These are phyloP conservation scores for Bicyclus anynana DNA, from an alignment of 1,140 invertebrate species.

Conservation along the genomic window DNA sequence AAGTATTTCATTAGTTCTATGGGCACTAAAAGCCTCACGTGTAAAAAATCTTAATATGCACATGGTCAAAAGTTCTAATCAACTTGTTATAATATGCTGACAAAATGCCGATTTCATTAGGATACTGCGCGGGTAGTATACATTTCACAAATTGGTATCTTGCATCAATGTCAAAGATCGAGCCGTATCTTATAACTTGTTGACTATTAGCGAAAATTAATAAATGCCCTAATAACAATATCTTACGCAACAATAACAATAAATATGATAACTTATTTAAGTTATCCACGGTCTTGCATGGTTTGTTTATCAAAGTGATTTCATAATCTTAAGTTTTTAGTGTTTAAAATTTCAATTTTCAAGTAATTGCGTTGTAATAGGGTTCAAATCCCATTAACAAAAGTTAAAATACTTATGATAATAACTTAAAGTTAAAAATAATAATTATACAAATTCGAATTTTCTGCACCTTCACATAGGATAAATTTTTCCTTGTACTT, in stretches of 20 bases:
- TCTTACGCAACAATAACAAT: constrained; percentile 54
- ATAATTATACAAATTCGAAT: too few relatives aligned
- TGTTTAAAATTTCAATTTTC: too few relatives aligned
- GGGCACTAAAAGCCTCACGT: constrained; percentile 62
- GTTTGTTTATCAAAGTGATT: too few relatives aligned
- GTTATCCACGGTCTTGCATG: neutral
- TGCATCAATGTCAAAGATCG: constrained; percentile 71
- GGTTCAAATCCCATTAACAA: too few relatives aligned
- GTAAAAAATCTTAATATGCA: constrained; percentile 69
- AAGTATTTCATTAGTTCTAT: constrained; percentile 69
- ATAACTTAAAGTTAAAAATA: too few relatives aligned
- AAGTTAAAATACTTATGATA: too few relatives aligned
- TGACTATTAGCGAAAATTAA: constrained; percentile 44
- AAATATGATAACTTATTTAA: neutral
- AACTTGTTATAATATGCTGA: constrained; percentile 13
- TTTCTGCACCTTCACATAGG: too few relatives aligned
- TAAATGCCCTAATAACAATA: constrained; percentile 42
- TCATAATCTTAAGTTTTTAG: too few relatives aligned
- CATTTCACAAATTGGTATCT: constrained; percentile 40
- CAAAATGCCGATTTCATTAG: neutral
- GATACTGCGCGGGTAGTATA: too few relatives aligned
- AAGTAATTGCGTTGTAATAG: too few relatives aligned
- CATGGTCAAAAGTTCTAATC: constrained; percentile 37
- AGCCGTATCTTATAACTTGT: constrained; percentile 34
- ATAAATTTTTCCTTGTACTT: too few relatives aligned